Percentiles rank a stretch among this genome's conserved stretches.
These are phyloP conservation scores for Dolichopus griseipennis DNA, from an alignment of 2,888 invertebrate genomes.

Conservation along the genomic window DNA sequence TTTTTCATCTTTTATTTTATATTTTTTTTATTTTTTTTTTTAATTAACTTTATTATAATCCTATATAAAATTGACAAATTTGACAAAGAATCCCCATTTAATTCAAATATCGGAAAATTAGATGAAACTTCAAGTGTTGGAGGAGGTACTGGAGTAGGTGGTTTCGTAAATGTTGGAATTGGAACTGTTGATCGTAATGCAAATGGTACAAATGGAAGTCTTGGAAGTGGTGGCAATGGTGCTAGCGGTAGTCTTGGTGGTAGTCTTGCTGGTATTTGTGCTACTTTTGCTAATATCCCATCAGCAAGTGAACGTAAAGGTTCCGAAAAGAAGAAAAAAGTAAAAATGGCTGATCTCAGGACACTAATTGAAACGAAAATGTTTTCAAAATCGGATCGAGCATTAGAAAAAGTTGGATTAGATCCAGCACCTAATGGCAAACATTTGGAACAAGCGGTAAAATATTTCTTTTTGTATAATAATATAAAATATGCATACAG, in stretches of 20 bases:
- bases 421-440: slow-evolving; percentile 50
- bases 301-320: slow-evolving; percentile 50
- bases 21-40: not conserved
- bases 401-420: slow-evolving; percentile 78
- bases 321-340: slow-evolving; percentile 78
- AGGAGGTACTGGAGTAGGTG: not conserved
- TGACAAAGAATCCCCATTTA: slow-evolving; percentile 20
- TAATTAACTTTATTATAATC: not conserved
- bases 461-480: slow-evolving; percentile 23
- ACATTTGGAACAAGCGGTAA: slow-evolving; percentile 57
- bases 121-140: slow-evolving; percentile 17
- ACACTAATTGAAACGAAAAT: slow-evolving; percentile 88
- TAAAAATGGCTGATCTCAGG: slow-evolving; percentile 85
- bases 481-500: slow-evolving; percentile 9
- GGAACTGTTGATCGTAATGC: not conserved
- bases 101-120: slow-evolving; percentile 18
- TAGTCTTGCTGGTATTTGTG: not conserved
- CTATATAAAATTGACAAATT: not conserved
- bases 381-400: slow-evolving; percentile 83
- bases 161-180: not conserved
- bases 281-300: not conserved
- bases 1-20: not conserved
- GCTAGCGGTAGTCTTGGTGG: not conserved
- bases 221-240: not conserved
- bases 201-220: not conserved